Conservation (phyloP, 2,113 vertebrate genomes). For the Castor canadensis region DNA sequence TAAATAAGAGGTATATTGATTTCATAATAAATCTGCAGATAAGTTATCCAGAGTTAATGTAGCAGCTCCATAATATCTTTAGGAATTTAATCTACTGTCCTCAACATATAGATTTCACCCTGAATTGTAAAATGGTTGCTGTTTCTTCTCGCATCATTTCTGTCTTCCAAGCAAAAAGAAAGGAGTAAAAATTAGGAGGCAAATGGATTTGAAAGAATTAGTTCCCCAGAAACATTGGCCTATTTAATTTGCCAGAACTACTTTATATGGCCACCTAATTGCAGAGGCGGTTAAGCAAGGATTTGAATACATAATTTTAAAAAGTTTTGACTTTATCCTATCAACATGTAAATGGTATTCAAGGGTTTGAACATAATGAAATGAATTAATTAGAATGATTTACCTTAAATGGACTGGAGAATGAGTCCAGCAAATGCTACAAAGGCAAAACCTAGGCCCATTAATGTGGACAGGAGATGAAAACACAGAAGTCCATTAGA, state of each 20-base stretch:
- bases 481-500: background rate
- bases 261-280: background rate
- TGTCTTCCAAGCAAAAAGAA: background rate
- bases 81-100: background rate
- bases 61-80: background rate
- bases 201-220: background rate
- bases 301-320: constrained; percentile 22
- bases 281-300: background rate
- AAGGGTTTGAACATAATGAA: background rate
- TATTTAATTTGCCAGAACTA: constrained; percentile 12
- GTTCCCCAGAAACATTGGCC: background rate
- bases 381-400: background rate
- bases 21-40: background rate
- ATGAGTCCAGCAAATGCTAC: background rate
- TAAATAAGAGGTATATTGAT: constrained; percentile 16
- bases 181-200: constrained; percentile 10
- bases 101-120: background rate
- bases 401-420: background rate
- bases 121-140: background rate
- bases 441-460: constrained; percentile 2
- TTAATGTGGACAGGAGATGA: background rate
- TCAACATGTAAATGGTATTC: constrained; percentile 1
- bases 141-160: background rate
- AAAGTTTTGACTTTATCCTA: constrained; percentile 27
- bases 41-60: background rate